Percentiles rank a stretch among this genome's conserved stretches.
Conservation (phyloP, 2,797 vertebrate species). For the Hoplostethus atlanticus region DNA sequence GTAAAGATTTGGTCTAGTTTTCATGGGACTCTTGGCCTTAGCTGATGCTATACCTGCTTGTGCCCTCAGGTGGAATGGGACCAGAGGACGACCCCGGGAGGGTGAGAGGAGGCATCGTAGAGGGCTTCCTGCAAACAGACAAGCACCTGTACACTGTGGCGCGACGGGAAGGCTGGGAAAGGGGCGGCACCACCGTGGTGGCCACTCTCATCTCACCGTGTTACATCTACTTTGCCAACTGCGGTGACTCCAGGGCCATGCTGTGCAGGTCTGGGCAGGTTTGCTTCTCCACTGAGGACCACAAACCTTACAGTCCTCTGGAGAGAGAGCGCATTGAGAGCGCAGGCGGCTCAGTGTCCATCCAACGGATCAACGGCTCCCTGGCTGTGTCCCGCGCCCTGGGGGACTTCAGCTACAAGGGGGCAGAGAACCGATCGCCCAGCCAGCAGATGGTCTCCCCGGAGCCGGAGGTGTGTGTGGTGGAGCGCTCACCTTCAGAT, state of each 20-base stretch:
- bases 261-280: conserved; percentile 82
- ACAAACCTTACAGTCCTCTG: conserved; percentile 85
- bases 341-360: conserved; percentile 84
- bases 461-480: conserved; percentile 86
- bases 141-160: conserved; percentile 81
- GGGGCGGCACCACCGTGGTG: conserved; percentile 82
- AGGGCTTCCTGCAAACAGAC: conserved; percentile 85
- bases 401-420: conserved; percentile 90
- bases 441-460: conserved; percentile 88
- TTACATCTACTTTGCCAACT: conserved; percentile 87
- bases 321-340: conserved; percentile 88
- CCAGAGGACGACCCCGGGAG: conserved; percentile 77
- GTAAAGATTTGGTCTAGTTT: not conserved
- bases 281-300: conserved; percentile 88
- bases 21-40: not conserved
- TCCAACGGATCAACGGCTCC: conserved; percentile 88
- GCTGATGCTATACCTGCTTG: conserved; percentile 12
- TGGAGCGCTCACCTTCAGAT: conserved; percentile 84
- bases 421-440: conserved; percentile 81
- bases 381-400: conserved; percentile 88
- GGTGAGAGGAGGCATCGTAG: conserved; percentile 79
- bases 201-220: conserved; percentile 82
- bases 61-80: conserved; percentile 74
- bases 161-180: conserved; percentile 83
- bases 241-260: conserved; percentile 86